Base-by-base conservation (phyloP, 2,113 vertebrate genomes). In the Semicossyphus pulcher region DNA sequence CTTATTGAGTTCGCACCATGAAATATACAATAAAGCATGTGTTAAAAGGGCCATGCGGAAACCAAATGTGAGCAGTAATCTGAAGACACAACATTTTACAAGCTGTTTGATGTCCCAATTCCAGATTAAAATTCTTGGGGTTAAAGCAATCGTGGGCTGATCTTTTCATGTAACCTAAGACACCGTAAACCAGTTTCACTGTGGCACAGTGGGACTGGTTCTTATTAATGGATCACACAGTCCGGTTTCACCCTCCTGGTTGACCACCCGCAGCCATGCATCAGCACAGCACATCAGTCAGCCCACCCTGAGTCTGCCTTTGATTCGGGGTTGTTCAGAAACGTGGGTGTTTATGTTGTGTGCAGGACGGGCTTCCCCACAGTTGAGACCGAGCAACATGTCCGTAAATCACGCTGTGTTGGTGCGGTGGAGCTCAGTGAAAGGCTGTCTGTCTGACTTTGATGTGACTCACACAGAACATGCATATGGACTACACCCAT, bases 391-490 rank as follows among this genome's bases (percentile, higher is more conserved):
- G 54, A 70, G 75, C 68, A 83, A 80, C 73, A 69, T 48, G 62
- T 72, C 71, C 44, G 73, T 82, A 81, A 86, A 83, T 80, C 83
- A 75, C 39, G 80, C 58, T 69, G 49, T 72, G 53, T 75, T 39
- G 36, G 52, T 78, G 79, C 44, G 56, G 72, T 49, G 64, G 59
- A 82, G 72, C 57, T 80, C 78, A 67, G 69, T 29, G 57, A 74
- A 74, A 85, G 66, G 65, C 72, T 66, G 64, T 37, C 53, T 23
- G 9, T 28, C 75, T 68, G 75, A 74, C 78, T 72, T 86, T 85
- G 67, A 83, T 79, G 70, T 89, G 88, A 91, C 51, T 87, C 85
- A 88, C 68, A 69, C 72, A 78, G 49, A 85, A 72, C 72, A 86
- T 81, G 64, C 75, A 71, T 51, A 72, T 66, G 81, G 80, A 81